phyloP scores from a whole-genome alignment of 2,888 invertebrate genomes.

The Nomada goodeniana region DNA sequence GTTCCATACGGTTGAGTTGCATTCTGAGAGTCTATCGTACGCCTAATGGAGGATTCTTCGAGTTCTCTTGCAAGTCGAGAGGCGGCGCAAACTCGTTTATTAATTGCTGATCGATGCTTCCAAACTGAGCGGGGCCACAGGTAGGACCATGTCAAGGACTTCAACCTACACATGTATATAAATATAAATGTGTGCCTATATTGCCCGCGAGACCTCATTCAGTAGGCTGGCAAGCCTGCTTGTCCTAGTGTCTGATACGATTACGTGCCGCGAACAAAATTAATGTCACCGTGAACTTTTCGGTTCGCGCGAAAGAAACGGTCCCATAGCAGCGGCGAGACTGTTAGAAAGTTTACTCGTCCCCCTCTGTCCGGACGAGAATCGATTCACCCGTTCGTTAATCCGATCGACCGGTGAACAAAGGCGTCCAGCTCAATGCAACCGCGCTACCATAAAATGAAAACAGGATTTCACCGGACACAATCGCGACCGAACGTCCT shows the following conservation, averaged over 20 bases:
- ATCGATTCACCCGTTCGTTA: constrained; percentile 8
- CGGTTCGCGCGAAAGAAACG: background rate
- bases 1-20: constrained; percentile 45
- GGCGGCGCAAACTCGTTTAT: constrained; percentile 69
- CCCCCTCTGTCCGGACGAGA: background rate
- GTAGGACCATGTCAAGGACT: constrained; percentile 66
- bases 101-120: constrained; percentile 75
- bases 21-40: constrained; percentile 49
- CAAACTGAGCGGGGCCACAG: constrained; percentile 56
- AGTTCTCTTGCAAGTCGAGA: constrained; percentile 50
- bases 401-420: constrained; percentile 31
- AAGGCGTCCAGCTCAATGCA: background rate
- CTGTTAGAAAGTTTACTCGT: background rate
- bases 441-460: background rate
- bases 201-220: background rate
- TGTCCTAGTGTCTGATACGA: background rate
- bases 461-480: constrained; percentile 16
- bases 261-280: background rate
- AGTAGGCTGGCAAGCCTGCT: too few species aligned
- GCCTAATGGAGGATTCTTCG: constrained; percentile 50
- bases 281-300: background rate
- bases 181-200: constrained; percentile 44
- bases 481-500: background rate
- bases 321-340: background rate
- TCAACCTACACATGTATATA: background rate